Conservation (phyloP, 2,797 vertebrate genomes). For the Lepidocolaptes lacrymiger region DNA sequence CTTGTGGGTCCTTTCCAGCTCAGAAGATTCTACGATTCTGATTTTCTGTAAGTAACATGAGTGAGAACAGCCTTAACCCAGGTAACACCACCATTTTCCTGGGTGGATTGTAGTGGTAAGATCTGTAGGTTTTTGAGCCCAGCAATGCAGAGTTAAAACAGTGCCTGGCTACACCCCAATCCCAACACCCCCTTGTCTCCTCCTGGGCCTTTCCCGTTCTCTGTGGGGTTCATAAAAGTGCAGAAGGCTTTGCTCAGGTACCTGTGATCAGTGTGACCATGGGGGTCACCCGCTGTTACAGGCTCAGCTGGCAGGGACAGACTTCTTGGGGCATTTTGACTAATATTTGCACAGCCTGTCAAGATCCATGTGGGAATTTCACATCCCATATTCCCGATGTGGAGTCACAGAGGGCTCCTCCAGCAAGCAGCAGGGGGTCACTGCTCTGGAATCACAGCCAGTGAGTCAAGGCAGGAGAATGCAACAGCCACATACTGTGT, state of each 20-base stretch:
- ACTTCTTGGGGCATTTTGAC: constrained; percentile 55
- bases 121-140: accelerated
- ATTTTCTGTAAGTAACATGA: not conserved
- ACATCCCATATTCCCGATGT: constrained; percentile 42
- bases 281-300: not conserved
- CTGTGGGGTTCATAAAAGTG: accelerated
- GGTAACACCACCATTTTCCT: not conserved
- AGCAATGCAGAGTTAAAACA: not conserved
- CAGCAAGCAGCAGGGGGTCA: constrained; percentile 64
- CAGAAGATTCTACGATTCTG: not conserved
- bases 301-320: constrained; percentile 6
- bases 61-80: not conserved
- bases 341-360: constrained; percentile 61
- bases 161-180: not conserved
- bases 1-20: not conserved
- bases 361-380: constrained; percentile 49
- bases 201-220: accelerated
- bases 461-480: constrained; percentile 75
- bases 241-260: not conserved
- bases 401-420: constrained; percentile 57
- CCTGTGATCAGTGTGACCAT: not conserved
- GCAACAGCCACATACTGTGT: constrained; percentile 52
- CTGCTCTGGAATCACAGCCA: constrained; percentile 64
- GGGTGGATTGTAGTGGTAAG: not conserved
- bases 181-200: accelerated